These are phyloP conservation scores for Delia radicum DNA, from an alignment of 1,140 invertebrate genomes.

Conservation along the genomic window DNA sequence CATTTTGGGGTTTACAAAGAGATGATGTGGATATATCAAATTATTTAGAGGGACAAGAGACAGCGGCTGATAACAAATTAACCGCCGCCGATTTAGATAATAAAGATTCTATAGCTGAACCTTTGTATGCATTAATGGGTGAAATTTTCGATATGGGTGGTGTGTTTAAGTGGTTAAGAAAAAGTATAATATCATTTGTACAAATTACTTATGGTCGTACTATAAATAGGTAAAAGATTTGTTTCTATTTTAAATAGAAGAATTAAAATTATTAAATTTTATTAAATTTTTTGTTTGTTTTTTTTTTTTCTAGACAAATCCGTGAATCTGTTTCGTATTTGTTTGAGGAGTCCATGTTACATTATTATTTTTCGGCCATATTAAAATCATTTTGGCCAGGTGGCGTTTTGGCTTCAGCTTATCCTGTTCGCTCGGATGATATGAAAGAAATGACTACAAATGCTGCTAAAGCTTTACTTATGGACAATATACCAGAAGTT, in stretches of 20 bases:
- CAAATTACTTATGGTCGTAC: slow-evolving; percentile 89
- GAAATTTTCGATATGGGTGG: slow-evolving; percentile 89
- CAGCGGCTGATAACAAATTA: slow-evolving; percentile 57
- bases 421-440: slow-evolving; percentile 64
- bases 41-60: slow-evolving; percentile 65
- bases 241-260: background rate
- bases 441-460: slow-evolving; percentile 65
- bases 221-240: slow-evolving; percentile 71
- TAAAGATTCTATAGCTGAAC: slow-evolving; percentile 85
- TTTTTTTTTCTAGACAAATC: slow-evolving; percentile 68
- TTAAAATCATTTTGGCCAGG: slow-evolving; percentile 88
- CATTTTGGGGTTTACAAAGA: slow-evolving; percentile 52
- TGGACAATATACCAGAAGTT: slow-evolving; percentile 75
- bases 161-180: slow-evolving; percentile 82
- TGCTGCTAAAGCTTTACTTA: slow-evolving; percentile 58
- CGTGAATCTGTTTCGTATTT: slow-evolving; percentile 83
- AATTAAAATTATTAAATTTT: background rate
- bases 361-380: slow-evolving; percentile 82
- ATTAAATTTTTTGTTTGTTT: background rate
- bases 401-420: slow-evolving; percentile 64
- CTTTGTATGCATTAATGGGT: slow-evolving; percentile 79
- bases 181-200: slow-evolving; percentile 86
- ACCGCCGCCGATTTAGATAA: slow-evolving; percentile 62
- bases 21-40: slow-evolving; percentile 74
- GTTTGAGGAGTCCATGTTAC: slow-evolving; percentile 86